Base-by-base conservation (phyloP, 2,888 invertebrate species). In the Timema cristinae region DNA sequence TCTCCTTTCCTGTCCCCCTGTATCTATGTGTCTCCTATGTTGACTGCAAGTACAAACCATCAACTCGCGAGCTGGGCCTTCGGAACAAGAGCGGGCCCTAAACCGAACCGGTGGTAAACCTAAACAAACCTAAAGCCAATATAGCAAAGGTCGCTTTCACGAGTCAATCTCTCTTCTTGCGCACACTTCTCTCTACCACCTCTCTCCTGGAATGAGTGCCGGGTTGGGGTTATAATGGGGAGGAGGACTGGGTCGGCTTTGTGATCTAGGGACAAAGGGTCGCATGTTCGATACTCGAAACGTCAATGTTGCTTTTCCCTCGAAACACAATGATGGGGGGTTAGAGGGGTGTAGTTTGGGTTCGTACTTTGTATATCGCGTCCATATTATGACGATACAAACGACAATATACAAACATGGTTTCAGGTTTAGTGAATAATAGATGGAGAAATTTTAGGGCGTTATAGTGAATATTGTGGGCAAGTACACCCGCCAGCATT, bases 21-120 rank as follows among this genome's bases (percentile, higher is more conserved):
- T 70, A 59, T 15, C 56, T 70, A 48, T 54, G 16, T 56, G 56
- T 47, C 47, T 50, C 56, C 61, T 59, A 56, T 56, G 59, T 54
- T 52, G 71, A 54, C 48, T 67, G 66, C 47, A 59, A 69, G 59
- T 67, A 71, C 71, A 71, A n/a, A 52, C 71, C 67, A 71, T 71
- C 54, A 67, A 67, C 56, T 56, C 71, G 48, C 32, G 59, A 59
- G 67, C 67, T 56, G n/a, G n/a, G 67, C 71, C 49, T 67, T 7
- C 13, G 15, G 67, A 32, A 50, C 66, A 67, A 49, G 32, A 56
- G 63, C 32, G 63, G 10, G 16, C 32, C 47, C 16, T 47, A 48
- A 7, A 48, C 15, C 63, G 11, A 6, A 13, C 54, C 54, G 10
- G 63, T 63, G 32, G 63, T 48, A 8, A 59, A 32, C n/a, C 6